Evolutionary conservation across 2,797 vertebrate genomes (phyloP), one percentile per base, ranked within the genome.

Genomic region (Rhinella marina): DNA sequence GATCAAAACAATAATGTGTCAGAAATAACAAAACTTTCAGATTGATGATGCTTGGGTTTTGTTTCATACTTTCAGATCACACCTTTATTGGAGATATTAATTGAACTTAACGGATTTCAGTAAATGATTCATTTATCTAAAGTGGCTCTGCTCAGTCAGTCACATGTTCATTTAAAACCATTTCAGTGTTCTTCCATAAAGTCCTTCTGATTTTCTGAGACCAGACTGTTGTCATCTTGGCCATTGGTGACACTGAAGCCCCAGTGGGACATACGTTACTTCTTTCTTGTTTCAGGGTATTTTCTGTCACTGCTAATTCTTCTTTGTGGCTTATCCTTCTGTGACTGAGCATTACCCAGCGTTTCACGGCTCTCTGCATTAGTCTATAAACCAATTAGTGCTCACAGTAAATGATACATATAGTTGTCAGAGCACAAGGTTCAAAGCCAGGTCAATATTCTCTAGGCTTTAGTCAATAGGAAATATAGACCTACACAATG

Each of bases 291-390:
- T 90, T 56, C 90, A 82, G 70, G 87, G 90, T 92, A 86, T 84
- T 62, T 84, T 84, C 88, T 89, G 88, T 89, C 90, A 86, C 91
- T 90, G 89, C 87, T 91, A 92, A 92, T 93, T 91, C 92, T 91
- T 89, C 91, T 90, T 93, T 88, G 88, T 92, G 93, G 92, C 91
- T 91, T 92, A 90, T 92, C 91, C 94, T 92, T 94, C 95, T 96
- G 95, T 94, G 96, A 96, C 95, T 95, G 95, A 96, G 95, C 95
- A 96, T 96, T 96, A 94, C 93, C 93, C 95, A 93, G 94, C 95
- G 94, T 96, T 96, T 96, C 95, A 96, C 93, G 93, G 95, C 95
- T 96, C 95, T 90, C 88, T 96, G 96, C 94, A 92, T 94, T 95
- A 94, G 94, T 92, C 95, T 91, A 95, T 95, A 95, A 94, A 93